Percentiles rank a stretch among this genome's conserved stretches.
Evolutionary conservation across 2,113 vertebrate species (phyloP).

Genomic region (Rhombomys opimus): DNA sequence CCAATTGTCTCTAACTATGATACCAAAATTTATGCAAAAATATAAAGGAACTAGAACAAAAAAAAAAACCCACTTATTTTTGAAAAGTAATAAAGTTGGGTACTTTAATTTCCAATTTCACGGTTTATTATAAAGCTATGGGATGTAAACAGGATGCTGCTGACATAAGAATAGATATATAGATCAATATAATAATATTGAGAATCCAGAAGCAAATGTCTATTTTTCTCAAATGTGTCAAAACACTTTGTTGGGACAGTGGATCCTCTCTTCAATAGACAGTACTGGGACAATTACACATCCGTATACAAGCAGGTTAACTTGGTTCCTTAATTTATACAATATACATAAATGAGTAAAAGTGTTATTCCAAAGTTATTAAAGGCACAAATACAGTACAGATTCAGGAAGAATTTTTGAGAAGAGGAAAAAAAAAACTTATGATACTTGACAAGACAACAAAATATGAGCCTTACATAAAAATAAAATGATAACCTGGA

Average conservation of each 20-base stretch:
- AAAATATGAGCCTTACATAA: background rate
- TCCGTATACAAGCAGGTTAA: background rate
- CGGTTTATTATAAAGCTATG: background rate
- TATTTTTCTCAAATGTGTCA: background rate
- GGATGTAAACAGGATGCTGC: background rate
- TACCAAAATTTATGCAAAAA: background rate
- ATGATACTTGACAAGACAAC: background rate
- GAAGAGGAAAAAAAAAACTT: background rate
- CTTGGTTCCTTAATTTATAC: background rate
- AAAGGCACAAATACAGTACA: background rate
- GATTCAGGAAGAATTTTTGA: background rate
- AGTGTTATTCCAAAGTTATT: background rate
- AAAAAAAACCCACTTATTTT: background rate
- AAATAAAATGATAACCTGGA: constrained; percentile 1
- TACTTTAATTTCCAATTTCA: background rate
- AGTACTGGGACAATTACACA: background rate
- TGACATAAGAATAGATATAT: background rate
- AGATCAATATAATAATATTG: background rate
- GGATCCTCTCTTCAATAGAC: background rate
- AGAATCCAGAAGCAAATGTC: background rate
- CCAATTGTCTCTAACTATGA: background rate
- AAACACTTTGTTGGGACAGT: background rate
- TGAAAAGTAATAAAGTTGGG: constrained; percentile 10
- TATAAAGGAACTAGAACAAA: background rate
- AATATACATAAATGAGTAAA: background rate